Percentiles rank a stretch among this genome's conserved stretches.
phyloP scores from a whole-genome alignment of 1,140 invertebrate genomes.

The Vanessa atalanta region DNA sequence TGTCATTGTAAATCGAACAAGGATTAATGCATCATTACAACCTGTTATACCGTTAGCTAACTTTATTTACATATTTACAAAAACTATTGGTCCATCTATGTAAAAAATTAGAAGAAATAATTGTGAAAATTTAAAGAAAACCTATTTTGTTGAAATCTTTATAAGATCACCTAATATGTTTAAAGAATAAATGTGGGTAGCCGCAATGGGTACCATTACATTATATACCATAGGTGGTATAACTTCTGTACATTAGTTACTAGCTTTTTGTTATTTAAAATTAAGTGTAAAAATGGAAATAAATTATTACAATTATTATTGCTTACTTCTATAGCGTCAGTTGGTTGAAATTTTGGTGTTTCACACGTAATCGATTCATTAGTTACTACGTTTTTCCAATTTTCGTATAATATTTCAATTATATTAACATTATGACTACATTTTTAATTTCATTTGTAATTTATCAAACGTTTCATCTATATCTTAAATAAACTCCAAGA shows the following conservation, averaged over 20 bases:
- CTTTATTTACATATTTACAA: conserved; percentile 77
- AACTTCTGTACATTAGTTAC: no score
- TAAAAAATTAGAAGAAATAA: conserved; percentile 40
- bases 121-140: conserved; percentile 24
- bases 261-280: background rate
- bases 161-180: no score
- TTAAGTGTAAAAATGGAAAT: background rate
- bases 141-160: conserved; percentile 3
- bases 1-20: conserved; percentile 27
- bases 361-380: background rate
- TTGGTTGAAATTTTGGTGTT: conserved; percentile 24
- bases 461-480: background rate
- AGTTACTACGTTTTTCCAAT: conserved; percentile 2
- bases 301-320: conserved; percentile 4
- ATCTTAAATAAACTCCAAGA: background rate
- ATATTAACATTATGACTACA: conserved; percentile 9
- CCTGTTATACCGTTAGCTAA: conserved; percentile 64
- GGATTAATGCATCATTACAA: conserved; percentile 49
- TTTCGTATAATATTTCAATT: conserved; percentile 4
- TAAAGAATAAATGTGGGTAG: no score
- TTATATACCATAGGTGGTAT: no score
- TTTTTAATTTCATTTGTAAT: background rate
- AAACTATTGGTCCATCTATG: conserved; percentile 77
- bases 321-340: background rate
- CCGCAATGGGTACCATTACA: no score